Evolutionary conservation across 2,797 vertebrate genomes (phyloP), one percentile per base, ranked within the genome.

Genomic region (Peromyscus attwateri): DNA sequence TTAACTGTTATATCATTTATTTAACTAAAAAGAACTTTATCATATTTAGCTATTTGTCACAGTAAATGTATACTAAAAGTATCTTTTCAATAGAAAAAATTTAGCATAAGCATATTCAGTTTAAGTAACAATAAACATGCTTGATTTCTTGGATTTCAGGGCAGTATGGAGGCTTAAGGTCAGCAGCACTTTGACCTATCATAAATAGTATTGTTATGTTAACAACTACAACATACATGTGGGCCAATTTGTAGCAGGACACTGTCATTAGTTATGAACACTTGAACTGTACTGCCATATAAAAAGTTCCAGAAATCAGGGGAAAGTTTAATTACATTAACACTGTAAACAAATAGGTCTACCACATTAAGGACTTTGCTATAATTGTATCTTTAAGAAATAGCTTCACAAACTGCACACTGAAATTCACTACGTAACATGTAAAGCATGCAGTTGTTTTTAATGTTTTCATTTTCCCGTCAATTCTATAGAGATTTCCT

Each of bases 41-140:
- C 27, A 80, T 19, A 40, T 60, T 29, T 29, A 84, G 3, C 29
- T 68, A 76, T 4, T 71, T 37, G 14, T 81, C 11, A 13, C 14
- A 91, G 85, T 19, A 11, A 92, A 92, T 3, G 76, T 16, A 81
- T 10, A 73, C 27, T 71, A 46, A 0, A 64, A 2, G 2, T 73
- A 2, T 95, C 7, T 80, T 95, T 96, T 89, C 57, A 96, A 73
- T 40, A 91, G n/a, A 87, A 88, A 95, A 92, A 62, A 80, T 17
- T 55, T 37, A 57, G 6, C 16, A 87, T 46, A 89, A 66, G 12
- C 52, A 92, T 34, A 91, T 43, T 82, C 40, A 90, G 87, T 0
- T 34, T 64, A 85, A 94, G 90, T 71, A 84, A 17, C 25, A 95
- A 84, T 34, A 89, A 76, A 84, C 10, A 81, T 16, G 29, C 43